phyloP scores from a whole-genome alignment of 2,888 invertebrate species.

The Patella ulyssiponensis region DNA sequence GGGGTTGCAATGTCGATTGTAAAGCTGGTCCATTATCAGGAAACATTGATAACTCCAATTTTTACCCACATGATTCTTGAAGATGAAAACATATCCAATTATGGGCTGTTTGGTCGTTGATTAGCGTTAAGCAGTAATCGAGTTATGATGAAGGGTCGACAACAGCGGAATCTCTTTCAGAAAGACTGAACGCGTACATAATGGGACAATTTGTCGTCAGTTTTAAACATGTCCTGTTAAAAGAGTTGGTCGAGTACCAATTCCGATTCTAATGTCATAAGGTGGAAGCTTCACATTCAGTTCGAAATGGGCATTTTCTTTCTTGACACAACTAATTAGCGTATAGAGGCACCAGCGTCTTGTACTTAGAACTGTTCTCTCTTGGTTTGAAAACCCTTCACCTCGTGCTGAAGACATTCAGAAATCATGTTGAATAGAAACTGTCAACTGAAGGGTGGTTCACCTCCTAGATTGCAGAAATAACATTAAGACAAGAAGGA shows the following conservation, averaged over 20 bases:
- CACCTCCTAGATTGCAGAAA: constrained; percentile 2
- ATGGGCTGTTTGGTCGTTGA: constrained; percentile 24
- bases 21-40: not conserved
- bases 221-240: constrained; percentile 25
- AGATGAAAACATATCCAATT: constrained; percentile 28
- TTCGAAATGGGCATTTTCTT: constrained; percentile 9
- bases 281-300: constrained; percentile 9
- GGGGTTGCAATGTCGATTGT: not conserved
- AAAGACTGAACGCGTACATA: constrained; percentile 22
- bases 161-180: constrained; percentile 22
- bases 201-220: constrained; percentile 27
- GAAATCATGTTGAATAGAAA: not conserved
- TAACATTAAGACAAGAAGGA: constrained; percentile 5
- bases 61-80: constrained; percentile 12
- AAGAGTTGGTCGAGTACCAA: constrained; percentile 21
- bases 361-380: constrained; percentile 9
- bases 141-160: constrained; percentile 16
- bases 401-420: not conserved
- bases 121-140: constrained; percentile 19
- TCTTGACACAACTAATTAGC: constrained; percentile 13
- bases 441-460: not conserved
- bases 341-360: constrained; percentile 11
- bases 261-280: constrained; percentile 13
- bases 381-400: constrained; percentile 11
- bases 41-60: not conserved